These are phyloP conservation scores for Ginglymostoma cirratum DNA, from an alignment of 2,113 vertebrate genomes.

Conservation along the genomic window DNA sequence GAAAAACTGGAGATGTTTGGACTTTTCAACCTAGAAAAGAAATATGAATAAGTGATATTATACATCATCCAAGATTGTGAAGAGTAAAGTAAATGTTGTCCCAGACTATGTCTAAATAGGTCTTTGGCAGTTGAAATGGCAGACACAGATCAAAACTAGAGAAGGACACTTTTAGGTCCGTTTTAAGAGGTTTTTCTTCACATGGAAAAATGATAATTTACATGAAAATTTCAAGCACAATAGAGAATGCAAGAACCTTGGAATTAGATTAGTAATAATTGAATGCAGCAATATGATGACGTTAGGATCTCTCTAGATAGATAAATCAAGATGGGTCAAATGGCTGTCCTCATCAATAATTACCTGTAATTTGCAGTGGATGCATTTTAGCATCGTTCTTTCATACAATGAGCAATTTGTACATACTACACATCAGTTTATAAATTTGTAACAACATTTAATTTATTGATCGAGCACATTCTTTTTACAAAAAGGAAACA, in stretches of 20 bases:
- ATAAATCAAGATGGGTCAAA: not conserved
- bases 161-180: not conserved
- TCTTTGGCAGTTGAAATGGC: not conserved
- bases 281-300: not conserved
- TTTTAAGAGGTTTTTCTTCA: not conserved
- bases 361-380: not conserved
- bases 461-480: not conserved
- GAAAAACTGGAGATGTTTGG: not conserved
- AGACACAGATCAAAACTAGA: not conserved
- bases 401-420: not conserved
- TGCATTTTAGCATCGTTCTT: not conserved
- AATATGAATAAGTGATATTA: not conserved
- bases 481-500: not conserved
- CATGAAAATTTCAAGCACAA: not conserved
- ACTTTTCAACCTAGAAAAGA: not conserved
- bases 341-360: not conserved
- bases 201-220: too few species aligned
- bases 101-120: not conserved
- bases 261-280: not conserved
- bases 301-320: not conserved
- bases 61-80: not conserved
- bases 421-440: not conserved
- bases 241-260: not conserved
- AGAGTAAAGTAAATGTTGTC: not conserved
- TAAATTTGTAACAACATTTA: not conserved